phyloP scores from a whole-genome alignment of 2,113 vertebrate species.

The Mirza zaza region DNA sequence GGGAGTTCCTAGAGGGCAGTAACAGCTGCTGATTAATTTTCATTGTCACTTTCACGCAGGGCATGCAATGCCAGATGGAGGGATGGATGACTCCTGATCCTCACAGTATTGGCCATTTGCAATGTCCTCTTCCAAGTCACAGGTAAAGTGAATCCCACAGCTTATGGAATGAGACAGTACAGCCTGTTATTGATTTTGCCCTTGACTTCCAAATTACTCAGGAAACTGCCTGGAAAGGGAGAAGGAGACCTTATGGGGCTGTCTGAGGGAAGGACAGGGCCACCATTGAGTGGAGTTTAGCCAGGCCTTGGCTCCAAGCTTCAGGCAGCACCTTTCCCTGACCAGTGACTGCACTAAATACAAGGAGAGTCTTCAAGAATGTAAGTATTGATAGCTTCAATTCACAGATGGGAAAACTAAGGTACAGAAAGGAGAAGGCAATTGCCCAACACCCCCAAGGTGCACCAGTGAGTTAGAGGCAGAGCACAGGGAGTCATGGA shows the following conservation, averaged over 20 bases:
- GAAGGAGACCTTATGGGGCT: neutral
- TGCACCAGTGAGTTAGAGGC: neutral
- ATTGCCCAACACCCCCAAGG: neutral
- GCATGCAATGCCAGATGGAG: neutral
- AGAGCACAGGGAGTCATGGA: neutral
- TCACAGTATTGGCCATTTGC: neutral
- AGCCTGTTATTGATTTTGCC: neutral
- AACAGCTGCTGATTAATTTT: conserved; percentile 29
- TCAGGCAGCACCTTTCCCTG: neutral
- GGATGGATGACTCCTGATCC: neutral
- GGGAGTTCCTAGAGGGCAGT: neutral
- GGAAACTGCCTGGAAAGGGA: neutral
- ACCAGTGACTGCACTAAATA: neutral
- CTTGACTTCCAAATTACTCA: neutral
- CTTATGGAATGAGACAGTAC: neutral
- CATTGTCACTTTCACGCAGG: neutral
- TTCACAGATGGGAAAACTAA: conserved; percentile 23
- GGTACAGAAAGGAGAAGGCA: neutral
- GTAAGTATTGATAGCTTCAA: neutral
- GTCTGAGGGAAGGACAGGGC: neutral
- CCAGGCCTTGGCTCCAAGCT: neutral
- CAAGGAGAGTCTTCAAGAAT: neutral
- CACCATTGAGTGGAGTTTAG: neutral
- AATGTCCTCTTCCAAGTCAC: neutral
- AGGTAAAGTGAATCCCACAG: neutral